Conservation (phyloP, 2,888 invertebrate genomes). For the Auanema sp. region DNA sequence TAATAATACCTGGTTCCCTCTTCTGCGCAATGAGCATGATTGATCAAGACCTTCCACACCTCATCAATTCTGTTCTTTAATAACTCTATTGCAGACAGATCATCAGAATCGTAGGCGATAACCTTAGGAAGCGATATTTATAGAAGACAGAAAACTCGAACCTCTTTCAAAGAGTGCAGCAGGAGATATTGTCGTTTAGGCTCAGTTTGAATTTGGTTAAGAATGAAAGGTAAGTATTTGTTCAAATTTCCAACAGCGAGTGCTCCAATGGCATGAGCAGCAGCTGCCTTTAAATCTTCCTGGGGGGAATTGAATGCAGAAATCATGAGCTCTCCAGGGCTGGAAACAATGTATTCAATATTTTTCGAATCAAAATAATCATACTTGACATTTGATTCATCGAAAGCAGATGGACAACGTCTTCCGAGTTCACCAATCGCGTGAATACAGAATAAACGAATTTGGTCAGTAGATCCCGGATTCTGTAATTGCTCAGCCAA, state of each 20-base stretch:
- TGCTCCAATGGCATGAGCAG: conserved; percentile 90
- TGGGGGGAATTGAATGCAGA: conserved; percentile 86
- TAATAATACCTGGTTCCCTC: conserved; percentile 83
- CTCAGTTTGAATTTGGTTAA: conserved; percentile 85
- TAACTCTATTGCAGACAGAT: conserved; percentile 19
- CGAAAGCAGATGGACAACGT: conserved; percentile 40
- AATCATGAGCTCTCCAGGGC: conserved; percentile 69
- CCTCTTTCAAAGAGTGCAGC: conserved; percentile 95
- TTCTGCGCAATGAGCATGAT: conserved; percentile 92
- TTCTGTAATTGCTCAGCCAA: conserved; percentile 35
- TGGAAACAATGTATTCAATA: conserved; percentile 20
- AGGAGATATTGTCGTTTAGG: conserved; percentile 92
- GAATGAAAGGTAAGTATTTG: conserved; percentile 85
- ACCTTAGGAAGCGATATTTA: conserved; percentile 21
- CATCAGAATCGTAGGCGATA: conserved; percentile 34
- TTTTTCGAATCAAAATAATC: conserved; percentile 10
- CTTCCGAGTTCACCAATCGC: conserved; percentile 93
- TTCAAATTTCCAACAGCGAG: conserved; percentile 92
- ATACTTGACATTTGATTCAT: conserved; percentile 17
- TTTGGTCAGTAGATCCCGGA: conserved; percentile 23
- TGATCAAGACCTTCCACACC: conserved; percentile 75
- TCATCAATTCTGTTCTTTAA: conserved; percentile 44
- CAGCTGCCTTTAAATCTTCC: conserved; percentile 95
- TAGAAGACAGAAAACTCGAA: conserved; percentile 65
- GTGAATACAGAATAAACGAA: conserved; percentile 79